phyloP scores from a whole-genome alignment of 1,140 invertebrate species.

The Apis florea region DNA sequence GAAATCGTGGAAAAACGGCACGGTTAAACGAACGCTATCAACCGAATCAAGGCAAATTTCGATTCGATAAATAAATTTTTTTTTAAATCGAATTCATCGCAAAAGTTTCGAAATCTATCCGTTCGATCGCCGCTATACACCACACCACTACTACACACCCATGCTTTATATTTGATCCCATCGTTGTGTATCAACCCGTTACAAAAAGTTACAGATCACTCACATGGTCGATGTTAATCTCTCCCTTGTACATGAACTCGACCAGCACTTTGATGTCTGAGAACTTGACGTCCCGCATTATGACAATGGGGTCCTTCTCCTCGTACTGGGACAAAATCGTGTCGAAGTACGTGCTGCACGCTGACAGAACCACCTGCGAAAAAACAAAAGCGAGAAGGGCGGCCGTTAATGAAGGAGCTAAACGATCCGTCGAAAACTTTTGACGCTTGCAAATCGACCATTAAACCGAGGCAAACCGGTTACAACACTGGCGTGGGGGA shows the following conservation, averaged over 20 bases:
- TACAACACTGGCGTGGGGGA: not conserved
- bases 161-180: too few species aligned
- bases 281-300: conserved; percentile 92
- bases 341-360: conserved; percentile 94
- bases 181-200: too few species aligned
- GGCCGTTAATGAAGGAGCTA: conserved; percentile 1
- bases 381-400: conserved; percentile 47
- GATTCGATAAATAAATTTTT: too few species aligned
- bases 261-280: conserved; percentile 92
- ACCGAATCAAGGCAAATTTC: too few species aligned
- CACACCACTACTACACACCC: too few species aligned
- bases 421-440: conserved; percentile 2
- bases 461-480: conserved; percentile 4
- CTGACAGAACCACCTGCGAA: conserved; percentile 84
- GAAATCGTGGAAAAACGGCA: too few species aligned
- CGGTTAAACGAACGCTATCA: too few species aligned
- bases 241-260: conserved; percentile 97
- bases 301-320: conserved; percentile 91
- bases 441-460: not conserved
- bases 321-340: conserved; percentile 93
- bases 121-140: too few species aligned
- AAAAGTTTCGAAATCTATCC: too few species aligned
- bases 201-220: conserved; percentile 74
- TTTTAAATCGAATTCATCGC: too few species aligned
- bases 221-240: conserved; percentile 96